These are phyloP conservation scores for Cerceris rybyensis DNA, from an alignment of 2,888 invertebrate genomes.

Conservation along the genomic window DNA sequence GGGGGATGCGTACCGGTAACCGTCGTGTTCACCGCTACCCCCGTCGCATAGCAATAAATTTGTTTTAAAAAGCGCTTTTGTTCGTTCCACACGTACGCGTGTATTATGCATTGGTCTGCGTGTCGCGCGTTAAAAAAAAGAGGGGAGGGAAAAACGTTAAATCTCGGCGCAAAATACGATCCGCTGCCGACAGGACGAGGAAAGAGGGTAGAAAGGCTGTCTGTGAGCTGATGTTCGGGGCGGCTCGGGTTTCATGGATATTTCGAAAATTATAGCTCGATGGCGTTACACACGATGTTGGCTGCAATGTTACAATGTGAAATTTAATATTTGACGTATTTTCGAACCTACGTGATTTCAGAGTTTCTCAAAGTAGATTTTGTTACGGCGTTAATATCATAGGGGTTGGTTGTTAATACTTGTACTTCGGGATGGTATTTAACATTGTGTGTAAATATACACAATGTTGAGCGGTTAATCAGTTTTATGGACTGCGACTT, in stretches of 20 bases:
- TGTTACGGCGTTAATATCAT: too few relatives aligned
- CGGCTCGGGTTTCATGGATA: constrained; percentile 20
- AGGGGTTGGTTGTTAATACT: too few relatives aligned
- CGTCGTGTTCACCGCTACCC: constrained; percentile 67
- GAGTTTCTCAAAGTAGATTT: too few relatives aligned
- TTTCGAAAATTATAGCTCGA: too few relatives aligned
- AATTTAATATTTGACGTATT: too few relatives aligned
- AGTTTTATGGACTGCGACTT: too few relatives aligned
- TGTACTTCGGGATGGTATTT: too few relatives aligned
- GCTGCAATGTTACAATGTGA: too few relatives aligned
- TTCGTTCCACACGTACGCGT: constrained; percentile 47
- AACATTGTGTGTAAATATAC: too few relatives aligned
- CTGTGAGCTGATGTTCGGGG: constrained; percentile 26
- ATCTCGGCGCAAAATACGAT: constrained; percentile 58
- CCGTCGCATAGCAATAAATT: constrained; percentile 71
- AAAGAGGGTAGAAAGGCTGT: constrained; percentile 16
- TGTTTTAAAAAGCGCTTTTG: constrained; percentile 76
- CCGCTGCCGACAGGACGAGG: constrained; percentile 6
- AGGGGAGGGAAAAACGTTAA: constrained; percentile 42
- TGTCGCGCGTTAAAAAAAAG: constrained; percentile 43
- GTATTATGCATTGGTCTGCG: constrained; percentile 46
- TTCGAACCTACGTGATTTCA: too few relatives aligned
- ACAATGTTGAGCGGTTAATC: too few relatives aligned
- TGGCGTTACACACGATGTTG: too few relatives aligned
- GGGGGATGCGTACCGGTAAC: constrained; percentile 45